Evolutionary conservation across 2,113 vertebrate genomes (phyloP).

Genomic region (Hydropotes inermis): DNA sequence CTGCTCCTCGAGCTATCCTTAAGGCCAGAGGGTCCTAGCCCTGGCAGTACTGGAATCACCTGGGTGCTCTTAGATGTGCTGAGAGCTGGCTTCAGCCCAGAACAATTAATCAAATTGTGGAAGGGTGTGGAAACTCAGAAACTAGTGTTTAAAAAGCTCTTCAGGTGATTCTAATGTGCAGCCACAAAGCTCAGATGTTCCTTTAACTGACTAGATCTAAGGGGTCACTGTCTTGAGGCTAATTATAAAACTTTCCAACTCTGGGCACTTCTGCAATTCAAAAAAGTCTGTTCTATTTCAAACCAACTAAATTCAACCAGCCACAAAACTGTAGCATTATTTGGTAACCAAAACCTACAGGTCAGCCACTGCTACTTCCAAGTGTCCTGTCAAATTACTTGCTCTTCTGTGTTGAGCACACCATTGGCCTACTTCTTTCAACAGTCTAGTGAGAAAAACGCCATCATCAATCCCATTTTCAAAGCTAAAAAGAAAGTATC

Average conservation of each 20-base stretch:
- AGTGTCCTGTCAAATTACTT: fast-evolving
- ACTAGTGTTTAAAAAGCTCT: neutral
- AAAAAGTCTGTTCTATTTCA: neutral
- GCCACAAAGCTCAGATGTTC: neutral
- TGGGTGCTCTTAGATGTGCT: neutral
- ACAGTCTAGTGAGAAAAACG: neutral
- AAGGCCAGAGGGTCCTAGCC: neutral
- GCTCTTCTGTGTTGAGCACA: neutral
- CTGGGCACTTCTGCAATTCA: neutral
- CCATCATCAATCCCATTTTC: neutral
- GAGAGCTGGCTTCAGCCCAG: neutral
- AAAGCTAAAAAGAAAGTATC: neutral
- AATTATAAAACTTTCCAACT: neutral
- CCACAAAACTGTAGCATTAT: neutral
- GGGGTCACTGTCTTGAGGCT: neutral
- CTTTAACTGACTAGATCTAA: neutral
- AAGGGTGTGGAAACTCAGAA: neutral
- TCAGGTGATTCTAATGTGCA: neutral
- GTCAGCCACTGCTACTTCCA: neutral
- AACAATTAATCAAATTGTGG: neutral
- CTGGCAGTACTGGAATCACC: neutral
- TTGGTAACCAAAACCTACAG: neutral
- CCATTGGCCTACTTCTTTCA: neutral
- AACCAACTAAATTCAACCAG: neutral
- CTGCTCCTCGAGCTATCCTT: neutral